Percentiles rank a stretch among this genome's conserved stretches.
phyloP scores from a whole-genome alignment of 92 coral and sea anemone species.

The Epizoanthus illoricatus region DNA sequence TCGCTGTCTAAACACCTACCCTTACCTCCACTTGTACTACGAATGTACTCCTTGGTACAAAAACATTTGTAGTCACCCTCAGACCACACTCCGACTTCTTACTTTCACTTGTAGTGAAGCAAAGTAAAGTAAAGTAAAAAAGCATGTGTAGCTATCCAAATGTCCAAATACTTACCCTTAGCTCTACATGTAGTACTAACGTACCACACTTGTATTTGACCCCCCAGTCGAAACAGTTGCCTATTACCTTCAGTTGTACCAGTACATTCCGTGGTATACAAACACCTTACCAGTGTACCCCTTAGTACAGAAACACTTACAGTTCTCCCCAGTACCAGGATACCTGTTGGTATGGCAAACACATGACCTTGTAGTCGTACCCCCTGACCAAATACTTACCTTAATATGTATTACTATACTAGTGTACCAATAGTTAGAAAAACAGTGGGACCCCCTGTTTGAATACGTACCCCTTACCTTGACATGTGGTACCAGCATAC shows the following conservation, averaged over 20 bases:
- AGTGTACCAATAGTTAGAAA: conserved; percentile 33
- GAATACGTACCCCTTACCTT: conserved; percentile 33
- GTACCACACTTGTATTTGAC: conserved; percentile 38
- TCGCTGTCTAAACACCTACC: too few species aligned
- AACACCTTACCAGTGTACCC: conserved; percentile 28
- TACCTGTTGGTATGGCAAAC: conserved; percentile 54
- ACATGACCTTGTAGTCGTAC: conserved; percentile 45
- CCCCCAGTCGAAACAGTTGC: too few species aligned
- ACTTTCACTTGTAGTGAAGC: conserved; percentile 76
- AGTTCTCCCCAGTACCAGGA: conserved; percentile 39
- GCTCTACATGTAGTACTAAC: too few species aligned
- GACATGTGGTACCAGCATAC: conserved; percentile 52
- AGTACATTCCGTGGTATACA: conserved; percentile 57
- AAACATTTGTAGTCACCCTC: conserved; percentile 52
- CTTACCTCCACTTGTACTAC: conserved; percentile 72
- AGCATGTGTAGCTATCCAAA: too few species aligned
- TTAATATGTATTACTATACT: conserved; percentile 30
- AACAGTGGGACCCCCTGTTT: too few species aligned
- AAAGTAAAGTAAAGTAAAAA: too few species aligned
- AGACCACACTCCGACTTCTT: not conserved
- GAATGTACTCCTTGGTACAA: conserved; percentile 64
- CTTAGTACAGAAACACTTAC: too few species aligned
- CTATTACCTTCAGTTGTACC: conserved; percentile 73
- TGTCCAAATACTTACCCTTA: too few species aligned
- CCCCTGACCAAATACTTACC: not conserved